Evolutionary conservation across 2,888 invertebrate species (phyloP).

Genomic region (Meandrusa payeni): DNA sequence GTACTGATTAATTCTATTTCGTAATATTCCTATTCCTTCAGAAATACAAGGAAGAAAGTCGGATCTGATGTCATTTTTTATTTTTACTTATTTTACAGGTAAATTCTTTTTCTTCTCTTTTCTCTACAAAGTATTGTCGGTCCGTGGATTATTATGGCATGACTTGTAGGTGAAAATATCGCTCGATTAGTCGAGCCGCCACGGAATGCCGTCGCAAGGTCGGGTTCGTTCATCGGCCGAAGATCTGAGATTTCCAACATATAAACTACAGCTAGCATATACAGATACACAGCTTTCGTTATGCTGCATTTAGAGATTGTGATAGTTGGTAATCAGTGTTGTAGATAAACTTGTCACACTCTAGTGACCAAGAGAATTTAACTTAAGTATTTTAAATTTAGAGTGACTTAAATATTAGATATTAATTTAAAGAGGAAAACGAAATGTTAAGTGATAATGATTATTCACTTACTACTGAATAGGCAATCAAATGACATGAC

Average conservation of each 20-base stretch:
- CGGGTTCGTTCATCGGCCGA: constrained; percentile 68
- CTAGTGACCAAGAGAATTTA: not conserved
- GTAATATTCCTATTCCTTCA: no score
- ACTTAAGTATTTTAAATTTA: no score
- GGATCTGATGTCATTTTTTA: no score
- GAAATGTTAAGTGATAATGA: no score
- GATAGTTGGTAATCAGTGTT: constrained; percentile 1
- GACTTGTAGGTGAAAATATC: constrained; percentile 28
- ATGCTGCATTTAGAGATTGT: not conserved
- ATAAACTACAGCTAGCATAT: not conserved
- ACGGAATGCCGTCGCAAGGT: constrained; percentile 67
- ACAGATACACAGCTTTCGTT: not conserved
- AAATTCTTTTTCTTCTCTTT: no score
- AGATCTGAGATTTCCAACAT: constrained; percentile 43
- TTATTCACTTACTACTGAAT: no score
- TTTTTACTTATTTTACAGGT: no score
- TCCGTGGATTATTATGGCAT: constrained; percentile 21
- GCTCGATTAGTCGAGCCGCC: constrained; percentile 23
- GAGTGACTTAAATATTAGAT: no score
- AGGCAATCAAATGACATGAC: no score
- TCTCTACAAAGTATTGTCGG: constrained; percentile 22
- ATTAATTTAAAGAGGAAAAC: no score
- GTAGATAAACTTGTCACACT: constrained; percentile 5
- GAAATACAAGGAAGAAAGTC: no score
- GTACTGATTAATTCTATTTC: no score